Percentiles rank a stretch among this genome's conserved stretches.
Conservation (phyloP, 2,797 vertebrate genomes). For the Diplodus puntazzo region DNA sequence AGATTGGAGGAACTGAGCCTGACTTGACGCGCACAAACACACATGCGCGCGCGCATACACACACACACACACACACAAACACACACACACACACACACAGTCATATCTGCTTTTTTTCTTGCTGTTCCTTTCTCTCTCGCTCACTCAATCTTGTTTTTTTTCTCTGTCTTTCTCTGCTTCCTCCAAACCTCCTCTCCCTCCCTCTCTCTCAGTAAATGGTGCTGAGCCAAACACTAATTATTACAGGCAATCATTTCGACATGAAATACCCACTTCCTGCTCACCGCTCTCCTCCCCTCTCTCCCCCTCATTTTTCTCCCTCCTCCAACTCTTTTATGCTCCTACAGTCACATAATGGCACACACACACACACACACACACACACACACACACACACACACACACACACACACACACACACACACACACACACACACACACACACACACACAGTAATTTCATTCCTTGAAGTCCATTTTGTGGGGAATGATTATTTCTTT, state of each 20-base stretch:
- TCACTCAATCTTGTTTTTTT: slow-evolving; percentile 61
- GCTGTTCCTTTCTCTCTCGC: slow-evolving; percentile 25
- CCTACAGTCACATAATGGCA: slow-evolving; percentile 61
- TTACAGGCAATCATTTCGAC: slow-evolving; percentile 81
- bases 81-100: slow-evolving; percentile 8
- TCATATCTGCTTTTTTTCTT: slow-evolving; percentile 29
- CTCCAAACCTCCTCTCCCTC: slow-evolving; percentile 48
- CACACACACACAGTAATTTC: slow-evolving; percentile 48
- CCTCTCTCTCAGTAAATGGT: slow-evolving; percentile 67
- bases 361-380: slow-evolving; percentile 35
- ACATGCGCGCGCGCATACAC: slow-evolving; percentile 20
- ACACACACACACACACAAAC: slow-evolving; percentile 12
- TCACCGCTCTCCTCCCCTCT: slow-evolving; percentile 55
- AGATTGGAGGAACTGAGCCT: slow-evolving; percentile 73
- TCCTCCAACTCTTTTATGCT: slow-evolving; percentile 61
- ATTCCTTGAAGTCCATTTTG: slow-evolving; percentile 74
- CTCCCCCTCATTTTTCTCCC: slow-evolving; percentile 43
- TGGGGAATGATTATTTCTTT: slow-evolving; percentile 69
- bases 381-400: slow-evolving; percentile 34
- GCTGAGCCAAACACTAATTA: slow-evolving; percentile 81
- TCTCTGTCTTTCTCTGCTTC: slow-evolving; percentile 33
- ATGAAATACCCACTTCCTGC: slow-evolving; percentile 76
- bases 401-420: slow-evolving; percentile 34
- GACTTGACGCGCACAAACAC: slow-evolving; percentile 17
- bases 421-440: slow-evolving; percentile 26